Conservation (phyloP, 92 coral and sea anemone genomes). For the Phymanthus crucifer region DNA sequence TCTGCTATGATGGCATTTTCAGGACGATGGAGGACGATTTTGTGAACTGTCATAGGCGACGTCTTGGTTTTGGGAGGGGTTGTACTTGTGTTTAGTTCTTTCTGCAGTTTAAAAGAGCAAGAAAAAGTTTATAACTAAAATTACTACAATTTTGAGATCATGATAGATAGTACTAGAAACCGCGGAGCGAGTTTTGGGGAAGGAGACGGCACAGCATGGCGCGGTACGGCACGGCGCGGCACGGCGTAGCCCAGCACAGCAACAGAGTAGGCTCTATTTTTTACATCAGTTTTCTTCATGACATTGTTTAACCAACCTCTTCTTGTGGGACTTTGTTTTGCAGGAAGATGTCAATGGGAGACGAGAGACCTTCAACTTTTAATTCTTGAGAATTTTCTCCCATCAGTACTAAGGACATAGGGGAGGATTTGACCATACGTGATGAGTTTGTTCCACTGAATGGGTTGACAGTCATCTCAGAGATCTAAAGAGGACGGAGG, state of each 20-base stretch:
- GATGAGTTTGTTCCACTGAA: constrained; percentile 61
- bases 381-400: constrained; percentile 46
- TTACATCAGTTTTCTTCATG: no score
- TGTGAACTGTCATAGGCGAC: constrained; percentile 52
- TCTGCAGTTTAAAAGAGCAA: constrained; percentile 17
- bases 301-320: background rate
- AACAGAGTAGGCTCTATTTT: background rate
- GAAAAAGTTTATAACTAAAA: no score
- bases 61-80: constrained; percentile 44
- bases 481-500: constrained; percentile 34
- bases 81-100: constrained; percentile 50
- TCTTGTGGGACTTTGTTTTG: constrained; percentile 18
- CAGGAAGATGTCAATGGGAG: constrained; percentile 60
- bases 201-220: no score
- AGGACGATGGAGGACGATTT: constrained; percentile 38
- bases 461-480: constrained; percentile 55
- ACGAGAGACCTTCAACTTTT: constrained; percentile 49
- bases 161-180: no score
- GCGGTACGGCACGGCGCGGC: no score
- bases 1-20: constrained; percentile 60
- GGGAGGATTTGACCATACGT: constrained; percentile 51
- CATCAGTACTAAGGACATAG: constrained; percentile 69
- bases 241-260: no score
- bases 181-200: no score
- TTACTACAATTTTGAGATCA: no score